Conservation (phyloP, 2,797 vertebrate genomes). For the Danionella dracula region DNA sequence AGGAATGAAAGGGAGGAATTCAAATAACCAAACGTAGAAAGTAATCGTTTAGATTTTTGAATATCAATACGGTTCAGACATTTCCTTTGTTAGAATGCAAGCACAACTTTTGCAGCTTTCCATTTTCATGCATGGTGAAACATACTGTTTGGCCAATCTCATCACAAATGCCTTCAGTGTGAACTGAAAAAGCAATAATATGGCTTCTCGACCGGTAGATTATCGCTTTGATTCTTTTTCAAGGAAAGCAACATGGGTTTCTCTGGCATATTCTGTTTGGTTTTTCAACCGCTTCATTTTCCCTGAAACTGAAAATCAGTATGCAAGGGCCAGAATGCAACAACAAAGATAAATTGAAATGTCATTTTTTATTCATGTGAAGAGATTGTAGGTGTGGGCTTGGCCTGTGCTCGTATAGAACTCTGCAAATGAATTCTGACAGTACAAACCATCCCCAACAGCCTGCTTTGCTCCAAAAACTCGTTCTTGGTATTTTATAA, state of each 20-base stretch:
- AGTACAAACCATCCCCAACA: slow-evolving; percentile 19
- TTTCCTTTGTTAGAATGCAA: background rate
- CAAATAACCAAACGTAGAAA: slow-evolving; percentile 17
- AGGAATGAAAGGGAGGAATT: too few species aligned
- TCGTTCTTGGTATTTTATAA: slow-evolving; percentile 19
- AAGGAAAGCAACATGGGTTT: slow-evolving; percentile 17
- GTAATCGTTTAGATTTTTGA: slow-evolving; percentile 29
- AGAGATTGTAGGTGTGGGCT: slow-evolving; percentile 39
- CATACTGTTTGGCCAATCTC: slow-evolving; percentile 15
- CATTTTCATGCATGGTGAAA: slow-evolving; percentile 41
- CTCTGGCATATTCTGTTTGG: slow-evolving; percentile 21
- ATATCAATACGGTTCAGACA: background rate
- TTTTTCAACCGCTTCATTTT: slow-evolving; percentile 37
- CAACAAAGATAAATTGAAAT: slow-evolving; percentile 55
- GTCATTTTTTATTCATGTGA: slow-evolving; percentile 55
- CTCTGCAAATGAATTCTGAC: slow-evolving; percentile 45
- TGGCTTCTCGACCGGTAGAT: slow-evolving; percentile 27
- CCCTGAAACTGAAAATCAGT: slow-evolving; percentile 37
- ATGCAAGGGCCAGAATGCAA: slow-evolving; percentile 41
- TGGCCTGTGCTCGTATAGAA: slow-evolving; percentile 23
- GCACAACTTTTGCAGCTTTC: slow-evolving; percentile 36
- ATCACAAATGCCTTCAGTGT: background rate
- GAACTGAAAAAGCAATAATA: slow-evolving; percentile 33
- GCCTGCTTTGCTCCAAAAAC: slow-evolving; percentile 7
- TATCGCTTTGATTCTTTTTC: slow-evolving; percentile 46